Conservation (phyloP, 2,888 invertebrate species). For the Cantharis rustica region DNA sequence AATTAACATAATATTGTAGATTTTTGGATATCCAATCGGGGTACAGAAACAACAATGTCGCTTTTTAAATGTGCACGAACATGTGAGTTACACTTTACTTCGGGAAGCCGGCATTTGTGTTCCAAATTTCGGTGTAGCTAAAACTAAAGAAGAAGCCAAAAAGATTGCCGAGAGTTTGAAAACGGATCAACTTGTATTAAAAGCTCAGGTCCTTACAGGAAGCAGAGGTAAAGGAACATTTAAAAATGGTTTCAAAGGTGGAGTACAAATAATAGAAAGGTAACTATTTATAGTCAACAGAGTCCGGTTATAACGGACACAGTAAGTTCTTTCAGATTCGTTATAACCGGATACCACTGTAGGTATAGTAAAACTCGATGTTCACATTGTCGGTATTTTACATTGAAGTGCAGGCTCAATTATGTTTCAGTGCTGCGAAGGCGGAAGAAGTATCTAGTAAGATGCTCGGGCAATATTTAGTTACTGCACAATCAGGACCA, state of each 20-base stretch:
- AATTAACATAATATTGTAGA: not conserved
- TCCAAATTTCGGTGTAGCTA: constrained; percentile 90
- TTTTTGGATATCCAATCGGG: not conserved
- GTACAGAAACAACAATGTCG: constrained; percentile 68
- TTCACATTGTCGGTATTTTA: no score
- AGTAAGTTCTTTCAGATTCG: no score
- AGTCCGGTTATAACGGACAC: no score
- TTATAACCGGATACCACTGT: no score
- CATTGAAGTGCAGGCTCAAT: no score
- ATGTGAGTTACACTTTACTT: constrained; percentile 88
- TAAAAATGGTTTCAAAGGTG: constrained; percentile 92
- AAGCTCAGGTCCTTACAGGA: constrained; percentile 90
- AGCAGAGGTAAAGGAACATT: constrained; percentile 92
- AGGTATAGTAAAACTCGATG: no score
- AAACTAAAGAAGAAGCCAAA: constrained; percentile 78
- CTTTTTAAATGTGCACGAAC: constrained; percentile 92
- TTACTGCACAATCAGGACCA: constrained; percentile 96
- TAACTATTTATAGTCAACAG: constrained; percentile 55
- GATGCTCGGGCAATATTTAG: constrained; percentile 91
- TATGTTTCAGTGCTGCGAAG: constrained; percentile 73
- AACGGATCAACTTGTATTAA: constrained; percentile 79
- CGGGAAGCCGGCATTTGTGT: constrained; percentile 86
- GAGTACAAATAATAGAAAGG: constrained; percentile 91
- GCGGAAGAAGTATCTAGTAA: constrained; percentile 80
- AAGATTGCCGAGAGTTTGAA: constrained; percentile 77